Conservation (phyloP, 2,113 vertebrate genomes). For the Phalacrocorax brasilianus region DNA sequence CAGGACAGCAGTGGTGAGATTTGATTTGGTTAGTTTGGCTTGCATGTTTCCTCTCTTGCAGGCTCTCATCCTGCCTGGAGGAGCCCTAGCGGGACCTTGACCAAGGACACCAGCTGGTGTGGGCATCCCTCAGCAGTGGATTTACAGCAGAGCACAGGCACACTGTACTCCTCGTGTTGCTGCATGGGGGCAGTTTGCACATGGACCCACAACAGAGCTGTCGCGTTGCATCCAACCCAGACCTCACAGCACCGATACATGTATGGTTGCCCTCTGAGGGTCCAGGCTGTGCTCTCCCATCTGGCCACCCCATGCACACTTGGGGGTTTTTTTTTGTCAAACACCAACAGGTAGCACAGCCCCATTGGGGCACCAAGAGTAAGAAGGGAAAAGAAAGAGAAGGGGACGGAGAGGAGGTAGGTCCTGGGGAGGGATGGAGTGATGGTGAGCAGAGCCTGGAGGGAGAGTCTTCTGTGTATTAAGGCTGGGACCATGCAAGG, state of each 20-base stretch:
- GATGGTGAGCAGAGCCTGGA: neutral
- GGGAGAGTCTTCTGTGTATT: neutral
- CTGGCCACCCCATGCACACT: neutral
- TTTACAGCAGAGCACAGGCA: neutral
- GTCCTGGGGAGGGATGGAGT: neutral
- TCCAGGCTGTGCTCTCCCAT: neutral
- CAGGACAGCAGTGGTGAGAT: neutral
- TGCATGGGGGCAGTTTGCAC: neutral
- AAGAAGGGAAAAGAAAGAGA: neutral
- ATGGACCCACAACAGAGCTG: neutral
- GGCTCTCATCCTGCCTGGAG: neutral
- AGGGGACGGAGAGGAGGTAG: neutral
- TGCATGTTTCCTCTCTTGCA: neutral
- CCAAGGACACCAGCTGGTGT: neutral
- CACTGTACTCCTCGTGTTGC: fast-evolving
- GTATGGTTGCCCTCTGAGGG: neutral
- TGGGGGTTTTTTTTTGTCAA: neutral
- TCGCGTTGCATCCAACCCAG: fast-evolving
- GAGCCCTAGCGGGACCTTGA: neutral
- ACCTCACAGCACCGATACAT: fast-evolving
- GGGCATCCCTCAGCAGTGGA: neutral
- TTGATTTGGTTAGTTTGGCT: neutral
- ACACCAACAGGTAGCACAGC: neutral
- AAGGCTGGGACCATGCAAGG: neutral
- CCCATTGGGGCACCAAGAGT: neutral